Percentiles rank a stretch among this genome's conserved stretches.
phyloP scores from a whole-genome alignment of 2,888 invertebrate species.

The Hirtodrosophila confusa region DNA sequence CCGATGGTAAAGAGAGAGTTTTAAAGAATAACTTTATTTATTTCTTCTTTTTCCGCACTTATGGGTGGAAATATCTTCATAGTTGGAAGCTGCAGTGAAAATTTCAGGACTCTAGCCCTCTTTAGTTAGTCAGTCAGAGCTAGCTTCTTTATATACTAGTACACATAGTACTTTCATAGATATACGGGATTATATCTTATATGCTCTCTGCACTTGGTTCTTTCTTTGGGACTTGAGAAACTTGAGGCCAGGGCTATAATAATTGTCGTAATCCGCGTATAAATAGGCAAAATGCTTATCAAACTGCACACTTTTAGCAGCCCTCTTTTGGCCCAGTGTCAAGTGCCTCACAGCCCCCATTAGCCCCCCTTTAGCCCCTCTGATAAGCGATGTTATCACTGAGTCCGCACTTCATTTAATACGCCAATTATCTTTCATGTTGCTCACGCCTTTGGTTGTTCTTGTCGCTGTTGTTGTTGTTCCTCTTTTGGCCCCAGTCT shows the following conservation, averaged over 20 bases:
- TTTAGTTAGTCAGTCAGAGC: too few relatives aligned
- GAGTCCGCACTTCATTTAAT: constrained; percentile 58
- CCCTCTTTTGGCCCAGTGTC: constrained; percentile 27
- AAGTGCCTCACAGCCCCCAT: not conserved
- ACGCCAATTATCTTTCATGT: constrained; percentile 63
- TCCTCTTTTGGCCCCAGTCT: constrained; percentile 18
- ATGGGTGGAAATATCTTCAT: too few relatives aligned
- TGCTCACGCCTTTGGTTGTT: constrained; percentile 14
- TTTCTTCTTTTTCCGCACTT: too few relatives aligned
- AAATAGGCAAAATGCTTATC: constrained; percentile 47
- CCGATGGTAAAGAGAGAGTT: too few relatives aligned
- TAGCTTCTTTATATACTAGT: too few relatives aligned
- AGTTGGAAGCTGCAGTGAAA: too few relatives aligned
- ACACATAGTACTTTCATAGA: too few relatives aligned
- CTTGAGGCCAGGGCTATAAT: constrained; percentile 9
- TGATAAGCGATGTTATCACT: constrained; percentile 45
- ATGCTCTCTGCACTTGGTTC: not conserved
- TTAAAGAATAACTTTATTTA: too few relatives aligned
- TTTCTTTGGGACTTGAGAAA: constrained; percentile 2
- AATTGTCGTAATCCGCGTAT: constrained; percentile 37
- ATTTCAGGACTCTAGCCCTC: too few relatives aligned
- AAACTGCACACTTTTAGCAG: constrained; percentile 8
- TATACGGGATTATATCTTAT: not conserved
- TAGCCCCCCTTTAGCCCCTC: not conserved
- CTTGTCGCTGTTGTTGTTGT: constrained; percentile 1